These are phyloP conservation scores for Scortum barcoo DNA, from an alignment of 2,113 vertebrate genomes.

Conservation along the genomic window DNA sequence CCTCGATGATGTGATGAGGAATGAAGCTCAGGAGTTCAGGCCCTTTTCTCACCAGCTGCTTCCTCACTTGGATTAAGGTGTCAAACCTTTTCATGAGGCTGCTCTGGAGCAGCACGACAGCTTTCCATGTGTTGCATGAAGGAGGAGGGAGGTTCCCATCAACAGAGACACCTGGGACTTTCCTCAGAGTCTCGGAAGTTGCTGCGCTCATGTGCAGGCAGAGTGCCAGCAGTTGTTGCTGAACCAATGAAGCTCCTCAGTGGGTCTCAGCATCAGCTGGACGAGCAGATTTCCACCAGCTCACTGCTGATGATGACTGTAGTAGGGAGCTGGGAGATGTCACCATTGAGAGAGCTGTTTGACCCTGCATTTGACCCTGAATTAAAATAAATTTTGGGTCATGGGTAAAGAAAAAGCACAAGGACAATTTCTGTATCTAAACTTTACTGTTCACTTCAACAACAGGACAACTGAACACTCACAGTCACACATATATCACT, in stretches of 20 bases:
- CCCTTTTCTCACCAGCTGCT: not conserved
- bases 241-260: not conserved
- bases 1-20: not conserved
- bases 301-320: not conserved
- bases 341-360: not conserved
- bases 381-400: no score
- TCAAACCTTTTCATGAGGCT: not conserved
- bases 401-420: no score
- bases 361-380: no score
- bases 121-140: not conserved
- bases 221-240: not conserved
- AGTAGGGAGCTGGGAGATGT: not conserved
- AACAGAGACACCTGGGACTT: not conserved
- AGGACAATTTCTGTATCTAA: no score
- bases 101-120: conserved; percentile 6
- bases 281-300: not conserved
- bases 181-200: not conserved
- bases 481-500: no score
- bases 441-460: no score
- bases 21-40: not conserved
- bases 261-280: not conserved
- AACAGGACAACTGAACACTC: no score
- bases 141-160: not conserved
- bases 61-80: not conserved
- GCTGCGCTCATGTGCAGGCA: not conserved